Evolutionary conservation across 2,888 invertebrate genomes (phyloP), one percentile per base, ranked within the genome.

Genomic region (Antitype chi): DNA sequence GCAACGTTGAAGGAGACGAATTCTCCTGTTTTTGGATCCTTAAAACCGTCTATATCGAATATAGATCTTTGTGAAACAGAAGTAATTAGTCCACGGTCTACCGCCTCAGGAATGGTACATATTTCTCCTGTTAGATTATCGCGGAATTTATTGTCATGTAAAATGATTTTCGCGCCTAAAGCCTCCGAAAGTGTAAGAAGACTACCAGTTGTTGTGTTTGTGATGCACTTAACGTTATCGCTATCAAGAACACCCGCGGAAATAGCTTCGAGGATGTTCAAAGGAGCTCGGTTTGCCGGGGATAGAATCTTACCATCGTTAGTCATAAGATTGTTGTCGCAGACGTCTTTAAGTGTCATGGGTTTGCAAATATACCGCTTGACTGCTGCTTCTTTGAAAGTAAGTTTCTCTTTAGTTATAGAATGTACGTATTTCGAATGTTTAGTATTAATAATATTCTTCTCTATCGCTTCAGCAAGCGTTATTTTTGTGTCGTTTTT

Each of bases 11-110:
- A 98, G 85, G 98, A 98, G 88, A 99, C 97, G 91, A 98, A 98
- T 91, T 98, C 98, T 57, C 97, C 98, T 70, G 98, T 98, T 89
- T 98, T 97, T 0, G 98, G 98, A 94, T 99, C 98, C 91, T 98
- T 98, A 92, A 99, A 98, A 74, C 98, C 99, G 88, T 99, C 99
- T 81, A 99, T 98, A 93, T 99, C 98, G 92, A 99, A 99, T 87
- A 99, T 98, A 3, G 98, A 98, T 93, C 98, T 98, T 92, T 98
- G 98, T 9, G 98, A 97, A 32, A 99, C 98, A 1, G 99, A 99
- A 47, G 98, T 98, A 77, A 99, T 98, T 66, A 99, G 97, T 84
- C 99, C 99, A 79, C 98, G 98, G 91, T 98, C 98, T 25, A 99
- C 98, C 0, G 99, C 99, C 92, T 99, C 99, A 28, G 98, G 97